Evolutionary conservation across 2,113 vertebrate genomes (phyloP).

Genomic region (Seriola quinqueradiata): DNA sequence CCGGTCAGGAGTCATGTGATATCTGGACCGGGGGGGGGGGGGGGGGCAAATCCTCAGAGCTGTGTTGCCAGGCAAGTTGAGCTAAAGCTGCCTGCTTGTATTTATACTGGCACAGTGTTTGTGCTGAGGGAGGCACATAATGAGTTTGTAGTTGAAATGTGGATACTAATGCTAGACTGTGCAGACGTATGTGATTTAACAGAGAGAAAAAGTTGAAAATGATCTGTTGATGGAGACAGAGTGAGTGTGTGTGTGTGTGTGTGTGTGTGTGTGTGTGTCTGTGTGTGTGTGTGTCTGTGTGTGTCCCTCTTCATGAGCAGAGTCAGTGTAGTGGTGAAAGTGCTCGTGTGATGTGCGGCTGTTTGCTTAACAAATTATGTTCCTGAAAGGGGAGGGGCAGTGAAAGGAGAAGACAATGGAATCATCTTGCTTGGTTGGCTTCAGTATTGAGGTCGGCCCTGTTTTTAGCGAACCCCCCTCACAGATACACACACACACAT

Average conservation of each 20-base stretch:
- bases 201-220: neutral
- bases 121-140: constrained; percentile 40
- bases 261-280: too few relatives aligned
- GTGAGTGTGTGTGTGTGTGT: neutral
- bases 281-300: neutral
- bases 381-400: constrained; percentile 51
- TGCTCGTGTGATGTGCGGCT: constrained; percentile 23
- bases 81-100: constrained; percentile 62
- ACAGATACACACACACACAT: constrained; percentile 36
- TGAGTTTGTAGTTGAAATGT: constrained; percentile 16
- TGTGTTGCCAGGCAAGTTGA: constrained; percentile 76
- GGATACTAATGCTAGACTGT: neutral
- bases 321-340: constrained; percentile 36
- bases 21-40: constrained; percentile 21
- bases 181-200: neutral
- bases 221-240: constrained; percentile 12
- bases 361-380: constrained; percentile 63
- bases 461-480: constrained; percentile 19
- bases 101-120: constrained; percentile 52
- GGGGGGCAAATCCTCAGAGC: constrained; percentile 17
- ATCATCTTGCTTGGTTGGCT: constrained; percentile 74
- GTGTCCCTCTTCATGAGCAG: neutral
- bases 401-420: constrained; percentile 72
- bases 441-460: constrained; percentile 65
- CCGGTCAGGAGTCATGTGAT: constrained; percentile 31